Evolutionary conservation across 2,888 invertebrate genomes (phyloP).

Genomic region (Drosophila mercatorum): DNA sequence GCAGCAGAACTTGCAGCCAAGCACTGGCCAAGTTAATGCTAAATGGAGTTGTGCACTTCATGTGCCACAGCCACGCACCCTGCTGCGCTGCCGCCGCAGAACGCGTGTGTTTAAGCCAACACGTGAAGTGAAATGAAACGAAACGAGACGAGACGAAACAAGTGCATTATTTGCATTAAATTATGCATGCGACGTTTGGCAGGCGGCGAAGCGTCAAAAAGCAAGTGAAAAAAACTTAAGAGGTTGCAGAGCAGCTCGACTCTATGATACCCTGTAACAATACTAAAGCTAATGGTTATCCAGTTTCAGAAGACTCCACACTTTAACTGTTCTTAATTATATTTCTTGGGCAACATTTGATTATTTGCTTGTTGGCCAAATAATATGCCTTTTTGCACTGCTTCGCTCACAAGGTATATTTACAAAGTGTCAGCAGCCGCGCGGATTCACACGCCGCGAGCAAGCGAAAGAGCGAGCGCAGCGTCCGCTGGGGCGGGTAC

Average conservation of each 20-base stretch:
- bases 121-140: conserved; percentile 76
- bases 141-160: conserved; percentile 67
- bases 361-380: background rate
- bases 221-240: conserved; percentile 33
- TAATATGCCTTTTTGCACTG: conserved; percentile 1
- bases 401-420: conserved; percentile 21
- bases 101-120: conserved; percentile 54
- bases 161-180: conserved; percentile 81
- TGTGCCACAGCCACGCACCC: conserved; percentile 4
- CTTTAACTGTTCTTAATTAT: background rate
- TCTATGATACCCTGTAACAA: conserved; percentile 15
- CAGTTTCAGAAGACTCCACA: background rate
- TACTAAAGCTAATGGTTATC: background rate
- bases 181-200: conserved; percentile 72
- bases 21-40: conserved; percentile 62
- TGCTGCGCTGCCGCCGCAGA: background rate
- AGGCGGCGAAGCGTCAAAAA: conserved; percentile 58
- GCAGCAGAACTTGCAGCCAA: conserved; percentile 27
- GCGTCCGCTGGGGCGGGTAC: conserved; percentile 25
- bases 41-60: conserved; percentile 74
- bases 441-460: conserved; percentile 65
- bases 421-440: conserved; percentile 75
- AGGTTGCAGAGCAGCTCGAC: background rate
- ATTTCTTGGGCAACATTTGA: background rate
- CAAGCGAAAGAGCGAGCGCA: no score